These are phyloP conservation scores for Pachyrhynchus sulphureomaculatus DNA, from an alignment of 1,140 invertebrate species.

Conservation along the genomic window DNA sequence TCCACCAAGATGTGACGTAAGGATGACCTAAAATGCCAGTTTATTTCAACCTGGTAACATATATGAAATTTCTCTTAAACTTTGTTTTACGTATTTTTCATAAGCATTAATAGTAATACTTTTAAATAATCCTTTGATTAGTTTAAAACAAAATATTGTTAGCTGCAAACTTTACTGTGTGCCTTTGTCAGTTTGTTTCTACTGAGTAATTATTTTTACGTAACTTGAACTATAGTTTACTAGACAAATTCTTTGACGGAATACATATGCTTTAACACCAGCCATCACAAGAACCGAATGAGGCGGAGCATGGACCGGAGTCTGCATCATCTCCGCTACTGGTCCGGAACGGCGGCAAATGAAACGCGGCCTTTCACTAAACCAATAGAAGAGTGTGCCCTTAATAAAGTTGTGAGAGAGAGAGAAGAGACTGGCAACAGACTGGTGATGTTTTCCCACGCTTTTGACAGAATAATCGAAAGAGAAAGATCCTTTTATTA, in stretches of 20 bases:
- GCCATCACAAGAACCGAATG: constrained; percentile 1
- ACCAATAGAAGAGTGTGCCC: constrained; percentile 17
- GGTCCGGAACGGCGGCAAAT: constrained; percentile 29
- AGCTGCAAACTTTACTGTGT: neutral
- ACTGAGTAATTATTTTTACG: neutral
- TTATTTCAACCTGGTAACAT: no score
- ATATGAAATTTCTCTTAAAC: no score
- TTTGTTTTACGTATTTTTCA: no score
- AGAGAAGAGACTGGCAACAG: neutral
- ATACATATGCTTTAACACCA: neutral
- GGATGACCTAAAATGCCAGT: no score
- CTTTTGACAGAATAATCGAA: neutral
- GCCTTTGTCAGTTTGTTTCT: neutral
- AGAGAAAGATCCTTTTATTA: neutral
- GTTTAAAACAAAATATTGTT: no score
- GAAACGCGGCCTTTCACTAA: constrained; percentile 8
- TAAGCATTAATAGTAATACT: no score
- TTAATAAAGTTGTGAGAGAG: constrained; percentile 13
- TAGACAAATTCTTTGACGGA: neutral
- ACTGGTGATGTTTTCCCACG: neutral
- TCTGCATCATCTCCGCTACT: constrained; percentile 28
- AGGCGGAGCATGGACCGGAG: constrained; percentile 23
- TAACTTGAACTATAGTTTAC: neutral
- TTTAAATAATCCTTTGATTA: no score
- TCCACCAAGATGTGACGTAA: no score